Conservation (phyloP, 2,113 vertebrate genomes). For the Hydrochoerus hydrochaeris region DNA sequence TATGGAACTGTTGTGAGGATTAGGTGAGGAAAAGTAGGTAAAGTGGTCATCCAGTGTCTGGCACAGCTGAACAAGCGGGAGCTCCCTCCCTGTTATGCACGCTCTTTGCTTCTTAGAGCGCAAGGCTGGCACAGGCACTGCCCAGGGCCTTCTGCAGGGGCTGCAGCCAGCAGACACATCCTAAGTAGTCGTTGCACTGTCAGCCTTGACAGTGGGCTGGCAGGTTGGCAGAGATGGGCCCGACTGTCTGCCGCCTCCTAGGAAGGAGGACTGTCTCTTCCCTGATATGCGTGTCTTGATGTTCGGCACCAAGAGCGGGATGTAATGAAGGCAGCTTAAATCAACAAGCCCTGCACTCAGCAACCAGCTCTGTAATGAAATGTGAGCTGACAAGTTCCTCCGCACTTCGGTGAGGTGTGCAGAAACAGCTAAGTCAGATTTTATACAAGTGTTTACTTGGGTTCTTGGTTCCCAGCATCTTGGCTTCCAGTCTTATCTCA, state of each 20-base stretch:
- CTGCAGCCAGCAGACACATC: neutral
- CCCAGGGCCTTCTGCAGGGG: neutral
- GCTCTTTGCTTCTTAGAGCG: neutral
- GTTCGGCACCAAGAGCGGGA: neutral
- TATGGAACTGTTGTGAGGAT: neutral
- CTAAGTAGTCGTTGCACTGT: neutral
- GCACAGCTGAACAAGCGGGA: fast-evolving
- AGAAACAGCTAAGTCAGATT: slow-evolving; percentile 60
- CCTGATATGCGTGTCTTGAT: neutral
- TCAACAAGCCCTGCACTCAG: neutral
- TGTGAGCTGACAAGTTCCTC: slow-evolving; percentile 48
- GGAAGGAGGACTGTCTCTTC: slow-evolving; percentile 3
- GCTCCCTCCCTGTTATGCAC: neutral
- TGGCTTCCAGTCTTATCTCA: slow-evolving; percentile 3
- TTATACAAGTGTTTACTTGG: slow-evolving; percentile 42
- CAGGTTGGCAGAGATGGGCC: neutral
- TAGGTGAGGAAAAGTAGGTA: neutral
- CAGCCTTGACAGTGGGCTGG: neutral
- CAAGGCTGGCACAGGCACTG: neutral
- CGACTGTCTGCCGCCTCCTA: fast-evolving
- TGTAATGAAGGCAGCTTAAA: slow-evolving; percentile 57
- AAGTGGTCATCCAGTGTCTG: neutral
- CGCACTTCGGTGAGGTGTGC: neutral
- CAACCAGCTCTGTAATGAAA: slow-evolving; percentile 3
- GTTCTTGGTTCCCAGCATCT: slow-evolving; percentile 10